These are phyloP conservation scores for Turdus rufiventris DNA, from an alignment of 2,113 vertebrate genomes.

Conservation along the genomic window DNA sequence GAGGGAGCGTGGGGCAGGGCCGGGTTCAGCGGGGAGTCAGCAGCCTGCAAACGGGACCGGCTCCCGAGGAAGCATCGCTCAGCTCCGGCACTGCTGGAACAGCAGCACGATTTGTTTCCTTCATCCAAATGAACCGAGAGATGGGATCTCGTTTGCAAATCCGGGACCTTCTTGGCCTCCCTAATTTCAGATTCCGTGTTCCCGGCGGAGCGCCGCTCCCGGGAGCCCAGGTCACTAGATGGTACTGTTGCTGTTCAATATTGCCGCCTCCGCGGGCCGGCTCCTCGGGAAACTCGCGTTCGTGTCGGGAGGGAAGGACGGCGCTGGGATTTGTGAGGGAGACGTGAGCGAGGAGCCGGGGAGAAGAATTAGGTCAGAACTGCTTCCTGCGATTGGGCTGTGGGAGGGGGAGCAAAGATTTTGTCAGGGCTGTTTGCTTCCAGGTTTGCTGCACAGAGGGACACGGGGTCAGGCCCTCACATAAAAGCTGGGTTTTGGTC, in stretches of 20 bases:
- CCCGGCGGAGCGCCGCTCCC: background rate
- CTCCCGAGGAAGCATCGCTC: background rate
- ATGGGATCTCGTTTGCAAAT: background rate
- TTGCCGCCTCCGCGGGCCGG: background rate
- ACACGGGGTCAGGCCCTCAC: background rate
- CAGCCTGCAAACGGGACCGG: background rate
- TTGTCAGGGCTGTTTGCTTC: background rate
- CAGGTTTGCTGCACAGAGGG: background rate
- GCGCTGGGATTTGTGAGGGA: background rate
- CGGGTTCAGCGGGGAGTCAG: background rate
- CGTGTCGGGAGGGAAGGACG: background rate
- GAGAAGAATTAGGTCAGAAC: slow-evolving; percentile 40
- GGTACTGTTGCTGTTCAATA: slow-evolving; percentile 47
- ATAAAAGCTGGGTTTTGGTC: background rate
- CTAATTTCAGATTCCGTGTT: background rate
- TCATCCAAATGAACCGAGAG: background rate
- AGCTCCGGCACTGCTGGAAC: background rate
- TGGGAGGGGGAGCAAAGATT: background rate
- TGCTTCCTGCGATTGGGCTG: background rate
- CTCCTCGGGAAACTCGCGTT: background rate
- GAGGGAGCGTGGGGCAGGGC: slow-evolving; percentile 44
- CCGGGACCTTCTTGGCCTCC: background rate
- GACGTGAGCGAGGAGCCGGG: background rate
- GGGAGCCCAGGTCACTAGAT: slow-evolving; percentile 13
- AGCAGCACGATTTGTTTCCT: background rate